These are phyloP conservation scores for Eulemur rubriventer DNA, from an alignment of 2,797 vertebrate genomes.

Conservation along the genomic window DNA sequence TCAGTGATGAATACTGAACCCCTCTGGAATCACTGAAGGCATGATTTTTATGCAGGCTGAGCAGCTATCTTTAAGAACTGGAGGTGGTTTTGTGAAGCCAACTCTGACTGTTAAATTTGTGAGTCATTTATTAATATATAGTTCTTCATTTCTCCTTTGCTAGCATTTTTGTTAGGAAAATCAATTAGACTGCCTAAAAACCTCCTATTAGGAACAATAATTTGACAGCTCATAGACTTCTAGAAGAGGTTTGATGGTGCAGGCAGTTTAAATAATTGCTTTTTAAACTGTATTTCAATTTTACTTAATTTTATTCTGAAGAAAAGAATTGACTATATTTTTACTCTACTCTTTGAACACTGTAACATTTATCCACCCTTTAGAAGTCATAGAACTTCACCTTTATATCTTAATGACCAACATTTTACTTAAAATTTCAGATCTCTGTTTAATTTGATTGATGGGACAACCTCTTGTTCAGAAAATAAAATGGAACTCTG, in stretches of 20 bases:
- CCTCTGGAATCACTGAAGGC: not conserved
- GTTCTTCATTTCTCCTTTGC: not conserved
- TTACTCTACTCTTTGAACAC: not conserved
- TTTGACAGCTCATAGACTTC: not conserved
- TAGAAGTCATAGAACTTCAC: not conserved
- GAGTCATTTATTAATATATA: too few species aligned
- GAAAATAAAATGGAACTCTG: not conserved
- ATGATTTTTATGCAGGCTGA: not conserved
- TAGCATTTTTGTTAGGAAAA: constrained; percentile 1
- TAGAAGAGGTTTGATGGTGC: not conserved
- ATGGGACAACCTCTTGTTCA: not conserved
- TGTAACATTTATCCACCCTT: not conserved
- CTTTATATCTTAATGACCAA: not conserved
- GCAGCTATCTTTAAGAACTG: not conserved
- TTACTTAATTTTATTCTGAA: constrained; percentile 29
- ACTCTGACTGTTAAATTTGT: not conserved
- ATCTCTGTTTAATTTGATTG: not conserved
- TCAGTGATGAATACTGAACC: not conserved
- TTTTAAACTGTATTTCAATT: not conserved
- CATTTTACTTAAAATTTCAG: not conserved
- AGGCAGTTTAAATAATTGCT: not conserved
- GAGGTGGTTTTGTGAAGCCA: not conserved
- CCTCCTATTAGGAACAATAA: not conserved
- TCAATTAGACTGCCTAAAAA: not conserved
- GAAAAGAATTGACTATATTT: not conserved